A percentile compares a stretch with the other conserved stretches of the same genome.
phyloP scores from a whole-genome alignment of 1,140 invertebrate species.

The Neoseiulus cucumeris region DNA sequence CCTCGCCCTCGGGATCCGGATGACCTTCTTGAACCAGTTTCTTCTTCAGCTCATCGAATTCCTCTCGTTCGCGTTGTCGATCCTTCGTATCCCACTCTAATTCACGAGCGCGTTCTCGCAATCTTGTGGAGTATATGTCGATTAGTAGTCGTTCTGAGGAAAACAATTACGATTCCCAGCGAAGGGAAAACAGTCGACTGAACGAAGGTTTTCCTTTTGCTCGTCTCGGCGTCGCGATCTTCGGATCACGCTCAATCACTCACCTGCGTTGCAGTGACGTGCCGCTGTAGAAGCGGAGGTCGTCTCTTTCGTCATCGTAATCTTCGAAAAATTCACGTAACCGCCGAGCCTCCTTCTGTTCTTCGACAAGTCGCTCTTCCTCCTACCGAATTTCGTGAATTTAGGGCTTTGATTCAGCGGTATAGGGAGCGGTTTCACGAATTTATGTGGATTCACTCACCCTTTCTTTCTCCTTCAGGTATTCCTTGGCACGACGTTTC shows the following conservation, averaged over 20 bases:
- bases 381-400: conserved; percentile 9
- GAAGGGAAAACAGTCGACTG: not conserved
- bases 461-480: conserved; percentile 68
- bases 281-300: conserved; percentile 71
- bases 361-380: conserved; percentile 10
- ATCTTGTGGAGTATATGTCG: conserved; percentile 25
- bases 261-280: not conserved
- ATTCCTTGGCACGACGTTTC: conserved; percentile 72
- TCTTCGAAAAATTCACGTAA: conserved; percentile 95
- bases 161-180: not conserved
- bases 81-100: conserved; percentile 74
- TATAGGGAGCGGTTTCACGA: not conserved
- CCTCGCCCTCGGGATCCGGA: conserved; percentile 58
- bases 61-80: conserved; percentile 66
- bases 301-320: conserved; percentile 92
- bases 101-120: conserved; percentile 73
- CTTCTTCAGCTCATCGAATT: conserved; percentile 65
- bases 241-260: not conserved
- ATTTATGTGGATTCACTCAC: conserved; percentile 36
- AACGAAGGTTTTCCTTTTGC: too few relatives aligned
- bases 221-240: too few relatives aligned
- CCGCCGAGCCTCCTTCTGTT: conserved; percentile 68
- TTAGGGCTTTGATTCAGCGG: conserved; percentile 8
- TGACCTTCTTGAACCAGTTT: conserved; percentile 59
- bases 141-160: too few relatives aligned